These are phyloP conservation scores for Aspidapion aeneum DNA, from an alignment of 2,888 invertebrate species.

Conservation along the genomic window DNA sequence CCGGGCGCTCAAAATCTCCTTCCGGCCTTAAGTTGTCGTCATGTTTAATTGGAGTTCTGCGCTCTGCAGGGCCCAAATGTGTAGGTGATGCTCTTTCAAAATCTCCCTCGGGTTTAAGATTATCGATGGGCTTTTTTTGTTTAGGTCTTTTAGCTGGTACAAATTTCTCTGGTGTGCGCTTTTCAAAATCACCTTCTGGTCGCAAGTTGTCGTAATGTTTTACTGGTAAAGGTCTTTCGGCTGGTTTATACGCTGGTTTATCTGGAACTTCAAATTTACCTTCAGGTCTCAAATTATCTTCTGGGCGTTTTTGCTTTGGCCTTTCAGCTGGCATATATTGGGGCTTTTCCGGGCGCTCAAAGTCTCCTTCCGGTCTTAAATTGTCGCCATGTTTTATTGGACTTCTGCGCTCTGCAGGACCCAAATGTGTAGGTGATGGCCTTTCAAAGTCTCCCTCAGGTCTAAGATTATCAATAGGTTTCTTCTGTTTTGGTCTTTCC, in stretches of 20 bases:
- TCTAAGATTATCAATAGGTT: conserved; percentile 59
- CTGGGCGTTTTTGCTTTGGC: conserved; percentile 34
- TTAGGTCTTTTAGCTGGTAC: conserved; percentile 43
- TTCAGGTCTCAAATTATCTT: conserved; percentile 53
- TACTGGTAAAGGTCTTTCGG: conserved; percentile 48
- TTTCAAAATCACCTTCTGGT: conserved; percentile 49
- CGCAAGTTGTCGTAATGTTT: conserved; percentile 51
- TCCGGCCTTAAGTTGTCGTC: conserved; percentile 55
- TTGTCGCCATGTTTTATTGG: conserved; percentile 45
- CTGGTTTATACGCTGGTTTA: conserved; percentile 45
- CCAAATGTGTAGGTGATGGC: conserved; percentile 38
- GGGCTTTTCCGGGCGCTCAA: conserved; percentile 48
- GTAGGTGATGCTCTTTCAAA: conserved; percentile 44
- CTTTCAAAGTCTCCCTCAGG: conserved; percentile 58
- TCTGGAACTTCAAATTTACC: conserved; percentile 54
- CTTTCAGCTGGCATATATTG: conserved; percentile 46
- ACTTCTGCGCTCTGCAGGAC: conserved; percentile 43
- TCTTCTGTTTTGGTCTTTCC: conserved; percentile 39
- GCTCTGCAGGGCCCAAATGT: conserved; percentile 46
- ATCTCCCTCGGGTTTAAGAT: conserved; percentile 43
- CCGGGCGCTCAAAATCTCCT: conserved; percentile 52
- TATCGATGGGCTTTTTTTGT: conserved; percentile 44
- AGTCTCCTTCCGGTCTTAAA: conserved; percentile 46
- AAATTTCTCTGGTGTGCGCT: conserved; percentile 37
- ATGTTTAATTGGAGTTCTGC: conserved; percentile 46